Percentiles rank a stretch among this genome's conserved stretches.
These are phyloP conservation scores for Naso thynnoides DNA, from an alignment of 2,797 vertebrate species.

Conservation along the genomic window DNA sequence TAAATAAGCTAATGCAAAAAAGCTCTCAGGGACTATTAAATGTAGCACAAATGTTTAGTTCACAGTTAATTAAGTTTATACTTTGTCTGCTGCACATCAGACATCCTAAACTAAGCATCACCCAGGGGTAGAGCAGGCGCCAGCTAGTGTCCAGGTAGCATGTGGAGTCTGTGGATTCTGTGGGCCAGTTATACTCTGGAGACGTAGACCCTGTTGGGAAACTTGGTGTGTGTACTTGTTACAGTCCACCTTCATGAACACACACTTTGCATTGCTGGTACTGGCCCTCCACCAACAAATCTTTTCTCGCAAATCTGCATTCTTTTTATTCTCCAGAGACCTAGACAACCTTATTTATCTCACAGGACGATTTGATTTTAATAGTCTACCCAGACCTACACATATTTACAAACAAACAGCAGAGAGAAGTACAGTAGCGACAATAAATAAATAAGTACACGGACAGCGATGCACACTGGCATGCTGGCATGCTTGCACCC, in stretches of 20 bases:
- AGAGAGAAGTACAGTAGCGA: too few relatives aligned
- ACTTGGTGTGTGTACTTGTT: conserved; percentile 11
- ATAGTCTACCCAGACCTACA: too few relatives aligned
- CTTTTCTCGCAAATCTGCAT: conserved; percentile 17
- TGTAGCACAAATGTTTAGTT: conserved; percentile 70
- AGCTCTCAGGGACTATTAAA: conserved; percentile 71
- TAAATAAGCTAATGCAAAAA: conserved; percentile 73
- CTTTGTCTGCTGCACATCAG: conserved; percentile 58
- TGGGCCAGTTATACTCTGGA: conserved; percentile 11
- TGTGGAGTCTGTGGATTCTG: conserved; percentile 26
- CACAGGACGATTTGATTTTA: too few relatives aligned
- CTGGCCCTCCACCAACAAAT: conserved; percentile 2
- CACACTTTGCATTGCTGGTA: conserved; percentile 11
- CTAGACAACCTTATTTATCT: too few relatives aligned
- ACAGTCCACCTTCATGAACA: conserved; percentile 25
- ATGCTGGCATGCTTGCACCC: too few relatives aligned
- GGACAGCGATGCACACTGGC: too few relatives aligned
- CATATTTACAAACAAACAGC: too few relatives aligned
- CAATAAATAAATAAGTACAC: too few relatives aligned
- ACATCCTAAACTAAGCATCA: conserved; percentile 45
- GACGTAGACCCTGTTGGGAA: conserved; percentile 12
- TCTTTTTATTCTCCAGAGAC: background rate
- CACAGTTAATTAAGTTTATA: conserved; percentile 68
- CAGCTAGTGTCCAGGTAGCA: conserved; percentile 45
- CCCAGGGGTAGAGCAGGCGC: conserved; percentile 25